Conservation (phyloP, 2,113 vertebrate genomes). For the Corythornis cristatus region DNA sequence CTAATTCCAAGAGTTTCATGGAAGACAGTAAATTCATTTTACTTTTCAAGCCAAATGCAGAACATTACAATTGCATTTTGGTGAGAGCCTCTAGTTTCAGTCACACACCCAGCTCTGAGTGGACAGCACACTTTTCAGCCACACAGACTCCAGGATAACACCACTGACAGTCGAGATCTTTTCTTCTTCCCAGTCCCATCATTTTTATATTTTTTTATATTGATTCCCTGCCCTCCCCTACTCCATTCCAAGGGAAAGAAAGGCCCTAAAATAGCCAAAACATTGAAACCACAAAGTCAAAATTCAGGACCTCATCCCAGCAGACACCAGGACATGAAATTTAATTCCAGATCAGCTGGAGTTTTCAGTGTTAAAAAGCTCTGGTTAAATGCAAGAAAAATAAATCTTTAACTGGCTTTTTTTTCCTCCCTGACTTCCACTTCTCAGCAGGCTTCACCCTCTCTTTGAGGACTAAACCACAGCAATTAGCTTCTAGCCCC, state of each 20-base stretch:
- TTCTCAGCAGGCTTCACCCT: constrained; percentile 7
- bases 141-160: background rate
- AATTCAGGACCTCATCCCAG: background rate
- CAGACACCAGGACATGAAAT: background rate
- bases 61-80: background rate
- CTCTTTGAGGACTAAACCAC: constrained; percentile 15
- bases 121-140: background rate
- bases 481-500: constrained; percentile 57
- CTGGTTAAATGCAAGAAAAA: background rate
- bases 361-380: background rate
- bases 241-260: background rate
- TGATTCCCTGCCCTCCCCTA: background rate
- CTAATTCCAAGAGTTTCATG: background rate
- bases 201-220: fast-evolving
- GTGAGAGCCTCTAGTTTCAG: background rate
- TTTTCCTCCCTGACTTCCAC: background rate
- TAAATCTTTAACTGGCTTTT: background rate
- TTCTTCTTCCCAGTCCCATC: background rate
- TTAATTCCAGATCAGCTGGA: background rate
- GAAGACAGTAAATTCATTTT: background rate
- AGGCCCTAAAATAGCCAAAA: background rate
- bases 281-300: background rate
- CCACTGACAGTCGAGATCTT: background rate
- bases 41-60: background rate
- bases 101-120: background rate